These are phyloP conservation scores for Acrocyrtus sp. DNA, from an alignment of 2,888 invertebrate species.

Conservation along the genomic window DNA sequence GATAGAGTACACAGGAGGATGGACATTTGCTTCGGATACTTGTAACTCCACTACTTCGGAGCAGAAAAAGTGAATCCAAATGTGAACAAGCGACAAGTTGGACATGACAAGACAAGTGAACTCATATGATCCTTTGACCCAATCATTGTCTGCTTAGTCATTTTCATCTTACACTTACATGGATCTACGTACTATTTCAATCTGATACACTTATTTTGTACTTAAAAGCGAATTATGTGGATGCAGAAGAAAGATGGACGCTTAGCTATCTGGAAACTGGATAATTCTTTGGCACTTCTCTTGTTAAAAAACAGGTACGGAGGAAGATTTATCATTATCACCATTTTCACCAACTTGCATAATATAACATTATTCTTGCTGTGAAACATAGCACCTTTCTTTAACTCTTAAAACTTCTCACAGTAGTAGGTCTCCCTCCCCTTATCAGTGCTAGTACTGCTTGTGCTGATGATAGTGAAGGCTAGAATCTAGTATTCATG, in stretches of 20 bases:
- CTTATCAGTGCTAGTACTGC: background rate
- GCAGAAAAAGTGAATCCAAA: background rate
- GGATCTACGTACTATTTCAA: background rate
- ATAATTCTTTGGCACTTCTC: background rate
- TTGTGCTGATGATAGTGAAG: background rate
- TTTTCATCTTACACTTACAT: background rate
- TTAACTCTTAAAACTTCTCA: too few relatives aligned
- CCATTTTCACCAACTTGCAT: too few relatives aligned
- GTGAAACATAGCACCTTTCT: too few relatives aligned
- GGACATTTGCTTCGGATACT: background rate
- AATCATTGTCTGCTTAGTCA: slow-evolving; percentile 38
- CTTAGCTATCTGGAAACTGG: background rate
- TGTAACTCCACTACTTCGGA: background rate
- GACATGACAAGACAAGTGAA: slow-evolving; percentile 47
- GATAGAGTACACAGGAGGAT: too few relatives aligned
- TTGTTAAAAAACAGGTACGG: background rate
- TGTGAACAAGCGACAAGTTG: slow-evolving; percentile 22
- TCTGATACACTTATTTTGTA: background rate
- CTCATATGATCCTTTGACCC: slow-evolving; percentile 47
- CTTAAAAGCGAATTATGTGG: too few relatives aligned
- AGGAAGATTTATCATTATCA: background rate
- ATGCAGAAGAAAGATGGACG: background rate
- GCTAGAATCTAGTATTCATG: slow-evolving; percentile 21
- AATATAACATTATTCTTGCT: too few relatives aligned
- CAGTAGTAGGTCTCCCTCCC: background rate